Evolutionary conservation across 1,140 invertebrate species (phyloP).

Genomic region (Elymnias hypermnestra): DNA sequence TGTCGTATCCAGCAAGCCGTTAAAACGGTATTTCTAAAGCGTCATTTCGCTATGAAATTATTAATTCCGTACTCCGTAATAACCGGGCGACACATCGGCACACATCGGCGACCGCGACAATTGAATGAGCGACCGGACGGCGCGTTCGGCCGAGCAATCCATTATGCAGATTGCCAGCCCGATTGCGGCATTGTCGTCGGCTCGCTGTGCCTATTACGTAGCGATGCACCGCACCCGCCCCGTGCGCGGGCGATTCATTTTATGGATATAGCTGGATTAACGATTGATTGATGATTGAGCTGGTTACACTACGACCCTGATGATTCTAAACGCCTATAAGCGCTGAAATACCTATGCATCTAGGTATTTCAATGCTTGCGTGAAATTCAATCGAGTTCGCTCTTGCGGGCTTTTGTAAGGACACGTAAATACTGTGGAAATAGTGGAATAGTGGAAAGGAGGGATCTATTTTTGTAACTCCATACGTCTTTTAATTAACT

Average conservation of each 20-base stretch:
- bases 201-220: slow-evolving; percentile 49
- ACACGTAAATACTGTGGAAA: too few relatives aligned
- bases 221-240: slow-evolving; percentile 35
- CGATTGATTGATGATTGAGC: slow-evolving; percentile 53
- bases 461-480: too few relatives aligned
- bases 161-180: slow-evolving; percentile 66
- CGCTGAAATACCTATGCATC: too few relatives aligned
- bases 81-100: slow-evolving; percentile 55
- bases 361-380: background rate
- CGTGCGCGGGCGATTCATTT: slow-evolving; percentile 45
- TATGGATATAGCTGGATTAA: slow-evolving; percentile 65
- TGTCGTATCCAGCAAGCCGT: slow-evolving; percentile 1
- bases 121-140: slow-evolving; percentile 60
- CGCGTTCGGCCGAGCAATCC: slow-evolving; percentile 66
- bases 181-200: slow-evolving; percentile 65
- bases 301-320: background rate
- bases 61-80: slow-evolving; percentile 57
- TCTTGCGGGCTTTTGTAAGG: too few relatives aligned
- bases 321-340: slow-evolving; percentile 7
- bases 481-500: too few relatives aligned
- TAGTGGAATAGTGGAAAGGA: too few relatives aligned
- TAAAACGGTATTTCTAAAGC: slow-evolving; percentile 23
- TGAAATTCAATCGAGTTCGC: background rate
- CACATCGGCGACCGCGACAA: slow-evolving; percentile 57
- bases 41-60: slow-evolving; percentile 41